Evolutionary conservation across 2,113 vertebrate species (phyloP).

Genomic region (Microcebus ravelobensis): DNA sequence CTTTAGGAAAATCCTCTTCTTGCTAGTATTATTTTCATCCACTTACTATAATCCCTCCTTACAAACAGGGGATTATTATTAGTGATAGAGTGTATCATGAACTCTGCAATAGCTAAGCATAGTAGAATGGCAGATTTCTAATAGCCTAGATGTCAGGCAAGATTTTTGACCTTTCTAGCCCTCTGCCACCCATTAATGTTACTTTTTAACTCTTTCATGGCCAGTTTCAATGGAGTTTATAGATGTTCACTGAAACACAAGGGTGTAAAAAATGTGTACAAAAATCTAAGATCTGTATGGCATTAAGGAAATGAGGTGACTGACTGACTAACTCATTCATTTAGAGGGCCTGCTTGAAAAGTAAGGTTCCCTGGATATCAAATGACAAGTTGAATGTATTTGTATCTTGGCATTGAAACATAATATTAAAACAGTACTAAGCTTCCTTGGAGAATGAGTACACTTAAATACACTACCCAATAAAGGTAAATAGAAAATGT

Average conservation of each 20-base stretch:
- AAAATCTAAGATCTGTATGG: not conserved
- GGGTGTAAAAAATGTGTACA: not conserved
- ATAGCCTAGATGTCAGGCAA: not conserved
- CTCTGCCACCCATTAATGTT: not conserved
- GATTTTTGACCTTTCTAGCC: not conserved
- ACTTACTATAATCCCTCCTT: not conserved
- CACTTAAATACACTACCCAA: not conserved
- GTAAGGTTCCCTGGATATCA: not conserved
- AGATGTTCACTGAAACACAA: conserved; percentile 1
- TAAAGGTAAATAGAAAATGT: not conserved
- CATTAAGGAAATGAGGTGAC: not conserved
- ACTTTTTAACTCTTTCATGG: not conserved
- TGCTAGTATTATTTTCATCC: not conserved
- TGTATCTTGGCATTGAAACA: not conserved
- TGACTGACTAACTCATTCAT: not conserved
- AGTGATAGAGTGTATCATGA: not conserved
- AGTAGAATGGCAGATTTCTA: not conserved
- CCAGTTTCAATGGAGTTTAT: not conserved
- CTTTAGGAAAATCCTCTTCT: not conserved
- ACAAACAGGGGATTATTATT: not conserved
- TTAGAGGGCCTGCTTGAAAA: not conserved
- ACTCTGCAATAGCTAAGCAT: not conserved
- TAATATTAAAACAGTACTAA: not conserved
- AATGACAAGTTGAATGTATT: not conserved
- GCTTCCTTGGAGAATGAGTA: not conserved